Conservation (phyloP, 2,797 vertebrate species). For the Philypnodon macrostomus region DNA sequence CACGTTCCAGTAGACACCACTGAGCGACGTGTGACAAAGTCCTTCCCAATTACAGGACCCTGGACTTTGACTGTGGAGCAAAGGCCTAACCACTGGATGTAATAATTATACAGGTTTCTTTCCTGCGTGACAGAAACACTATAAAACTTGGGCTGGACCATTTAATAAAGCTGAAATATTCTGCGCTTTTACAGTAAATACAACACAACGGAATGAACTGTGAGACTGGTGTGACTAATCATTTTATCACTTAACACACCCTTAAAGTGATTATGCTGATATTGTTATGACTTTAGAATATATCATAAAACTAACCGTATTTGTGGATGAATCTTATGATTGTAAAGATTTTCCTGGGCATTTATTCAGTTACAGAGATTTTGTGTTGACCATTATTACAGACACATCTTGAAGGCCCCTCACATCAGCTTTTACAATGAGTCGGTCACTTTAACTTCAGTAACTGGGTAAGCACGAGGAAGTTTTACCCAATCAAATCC, state of each 20-base stretch:
- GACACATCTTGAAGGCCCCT: neutral
- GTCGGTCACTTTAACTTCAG: no score
- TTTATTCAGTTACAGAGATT: no score
- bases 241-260: constrained; percentile 6
- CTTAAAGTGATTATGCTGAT: neutral
- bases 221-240: constrained; percentile 16
- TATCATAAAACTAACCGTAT: neutral
- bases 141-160: constrained; percentile 32
- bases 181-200: constrained; percentile 8
- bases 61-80: constrained; percentile 68
- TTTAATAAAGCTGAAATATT: constrained; percentile 29
- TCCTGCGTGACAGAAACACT: constrained; percentile 36
- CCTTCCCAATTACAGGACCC: constrained; percentile 59
- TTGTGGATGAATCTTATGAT: neutral
- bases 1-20: constrained; percentile 65
- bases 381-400: no score
- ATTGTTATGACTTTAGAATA: neutral
- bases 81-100: constrained; percentile 58
- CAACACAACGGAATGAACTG: constrained; percentile 20
- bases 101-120: constrained; percentile 71
- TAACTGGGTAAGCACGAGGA: no score
- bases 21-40: constrained; percentile 63
- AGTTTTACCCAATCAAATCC: no score
- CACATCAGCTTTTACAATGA: no score
- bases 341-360: no score